phyloP scores from a whole-genome alignment of 2,797 vertebrate genomes.

The Sebastiscus tertius region DNA sequence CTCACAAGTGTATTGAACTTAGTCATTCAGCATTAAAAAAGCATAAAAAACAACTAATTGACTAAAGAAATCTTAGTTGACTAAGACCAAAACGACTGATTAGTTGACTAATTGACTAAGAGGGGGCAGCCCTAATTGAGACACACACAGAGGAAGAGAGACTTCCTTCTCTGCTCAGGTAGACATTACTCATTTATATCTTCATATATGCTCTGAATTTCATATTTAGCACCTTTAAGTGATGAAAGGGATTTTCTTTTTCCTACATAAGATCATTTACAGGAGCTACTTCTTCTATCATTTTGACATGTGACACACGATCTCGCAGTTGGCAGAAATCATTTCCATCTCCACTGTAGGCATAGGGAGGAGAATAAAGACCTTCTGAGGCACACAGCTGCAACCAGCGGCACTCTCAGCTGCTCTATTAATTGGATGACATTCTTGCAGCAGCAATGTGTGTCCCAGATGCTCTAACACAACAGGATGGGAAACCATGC shows the following conservation, averaged over 20 bases:
- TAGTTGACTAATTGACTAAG: too few relatives aligned
- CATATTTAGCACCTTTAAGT: neutral
- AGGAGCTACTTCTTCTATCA: neutral
- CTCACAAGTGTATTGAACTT: too few relatives aligned
- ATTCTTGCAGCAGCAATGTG: conserved; percentile 69
- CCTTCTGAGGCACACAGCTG: conserved; percentile 9
- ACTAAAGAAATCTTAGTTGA: too few relatives aligned
- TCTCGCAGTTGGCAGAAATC: neutral
- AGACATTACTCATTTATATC: neutral
- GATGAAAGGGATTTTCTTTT: neutral
- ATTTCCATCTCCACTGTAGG: conserved; percentile 5
- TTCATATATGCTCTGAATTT: neutral
- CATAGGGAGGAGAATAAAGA: neutral
- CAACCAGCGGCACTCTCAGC: conserved; percentile 36
- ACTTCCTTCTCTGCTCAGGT: neutral
- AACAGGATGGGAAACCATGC: conserved; percentile 62
- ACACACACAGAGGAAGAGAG: too few relatives aligned
- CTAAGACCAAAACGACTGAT: too few relatives aligned
- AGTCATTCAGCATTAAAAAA: too few relatives aligned
- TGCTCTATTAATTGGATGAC: conserved; percentile 61
- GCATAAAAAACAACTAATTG: too few relatives aligned
- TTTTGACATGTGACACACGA: neutral
- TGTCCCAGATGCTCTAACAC: conserved; percentile 69
- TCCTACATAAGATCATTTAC: neutral
- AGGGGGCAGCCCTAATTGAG: neutral